Conservation (phyloP, 2,797 vertebrate species). For the Onychomys torridus region DNA sequence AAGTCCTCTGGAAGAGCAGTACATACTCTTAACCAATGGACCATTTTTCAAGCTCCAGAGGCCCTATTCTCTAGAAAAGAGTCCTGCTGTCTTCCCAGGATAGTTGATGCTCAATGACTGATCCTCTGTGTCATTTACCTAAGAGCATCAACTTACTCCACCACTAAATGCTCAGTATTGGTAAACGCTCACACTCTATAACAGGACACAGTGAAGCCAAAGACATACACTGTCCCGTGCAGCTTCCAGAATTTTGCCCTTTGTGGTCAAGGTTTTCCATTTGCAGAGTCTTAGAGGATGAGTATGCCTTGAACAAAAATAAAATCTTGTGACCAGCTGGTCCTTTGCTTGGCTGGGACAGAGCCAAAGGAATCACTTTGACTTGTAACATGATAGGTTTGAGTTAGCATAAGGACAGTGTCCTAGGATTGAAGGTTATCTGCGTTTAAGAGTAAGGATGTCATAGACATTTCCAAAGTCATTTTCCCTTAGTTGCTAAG, state of each 20-base stretch:
- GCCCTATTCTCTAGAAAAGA: neutral
- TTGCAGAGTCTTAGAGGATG: neutral
- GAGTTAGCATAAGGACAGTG: constrained; percentile 13
- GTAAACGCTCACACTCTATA: neutral
- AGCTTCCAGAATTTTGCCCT: neutral
- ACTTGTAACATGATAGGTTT: constrained; percentile 34
- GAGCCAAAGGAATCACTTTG: constrained; percentile 38
- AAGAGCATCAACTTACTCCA: neutral
- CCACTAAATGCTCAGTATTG: neutral
- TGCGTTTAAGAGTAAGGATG: neutral
- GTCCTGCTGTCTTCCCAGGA: neutral
- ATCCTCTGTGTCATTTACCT: neutral
- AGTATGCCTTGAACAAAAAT: constrained; percentile 44
- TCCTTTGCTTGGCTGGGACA: constrained; percentile 2
- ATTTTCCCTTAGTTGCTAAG: neutral
- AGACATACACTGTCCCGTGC: neutral
- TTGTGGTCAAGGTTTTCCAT: constrained; percentile 24
- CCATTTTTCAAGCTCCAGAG: neutral
- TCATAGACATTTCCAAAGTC: neutral
- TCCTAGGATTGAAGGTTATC: neutral
- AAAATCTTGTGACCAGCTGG: neutral
- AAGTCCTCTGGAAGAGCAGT: neutral
- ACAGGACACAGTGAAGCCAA: neutral
- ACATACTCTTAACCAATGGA: neutral
- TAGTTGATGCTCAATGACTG: neutral